Evolutionary conservation across 2,888 invertebrate genomes (phyloP).

Genomic region (Portevinia maculata): DNA sequence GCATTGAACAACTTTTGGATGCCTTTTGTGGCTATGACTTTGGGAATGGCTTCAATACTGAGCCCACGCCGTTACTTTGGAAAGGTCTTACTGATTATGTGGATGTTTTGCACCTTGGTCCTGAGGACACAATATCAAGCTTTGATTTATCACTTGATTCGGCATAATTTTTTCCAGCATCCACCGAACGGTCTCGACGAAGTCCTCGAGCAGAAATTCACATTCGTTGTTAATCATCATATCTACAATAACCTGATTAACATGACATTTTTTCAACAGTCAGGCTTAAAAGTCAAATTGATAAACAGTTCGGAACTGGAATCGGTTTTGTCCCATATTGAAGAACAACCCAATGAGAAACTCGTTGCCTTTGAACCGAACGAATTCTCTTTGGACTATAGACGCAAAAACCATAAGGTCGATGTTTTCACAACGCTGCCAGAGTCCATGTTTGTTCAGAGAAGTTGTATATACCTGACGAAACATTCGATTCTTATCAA

Average conservation of each 20-base stretch:
- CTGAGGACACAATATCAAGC: conserved; percentile 76
- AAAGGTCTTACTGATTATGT: conserved; percentile 71
- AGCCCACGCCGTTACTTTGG: conserved; percentile 50
- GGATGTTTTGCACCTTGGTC: conserved; percentile 75
- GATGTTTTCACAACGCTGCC: conserved; percentile 28
- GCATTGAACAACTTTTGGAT: conserved; percentile 5
- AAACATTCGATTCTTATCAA: conserved; percentile 78
- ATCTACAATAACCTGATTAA: conserved; percentile 64
- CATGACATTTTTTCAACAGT: conserved; percentile 55
- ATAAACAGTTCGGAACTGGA: conserved; percentile 50
- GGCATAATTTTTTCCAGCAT: conserved; percentile 75
- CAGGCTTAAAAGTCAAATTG: conserved; percentile 23
- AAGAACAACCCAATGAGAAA: conserved; percentile 31
- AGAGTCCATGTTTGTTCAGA: conserved; percentile 33
- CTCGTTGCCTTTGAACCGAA: conserved; percentile 30
- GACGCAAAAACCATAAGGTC: conserved; percentile 37
- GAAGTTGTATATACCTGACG: conserved; percentile 74
- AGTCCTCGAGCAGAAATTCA: conserved; percentile 67
- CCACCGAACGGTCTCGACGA: conserved; percentile 74
- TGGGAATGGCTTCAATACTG: conserved; percentile 72
- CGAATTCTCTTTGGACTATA: conserved; percentile 75
- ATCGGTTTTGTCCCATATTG: conserved; percentile 70
- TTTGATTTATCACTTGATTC: conserved; percentile 76
- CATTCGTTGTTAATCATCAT: conserved; percentile 70
- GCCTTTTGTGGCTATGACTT: conserved; percentile 36